Evolutionary conservation across 2,113 vertebrate genomes (phyloP).

Genomic region (Pedionomus torquatus): DNA sequence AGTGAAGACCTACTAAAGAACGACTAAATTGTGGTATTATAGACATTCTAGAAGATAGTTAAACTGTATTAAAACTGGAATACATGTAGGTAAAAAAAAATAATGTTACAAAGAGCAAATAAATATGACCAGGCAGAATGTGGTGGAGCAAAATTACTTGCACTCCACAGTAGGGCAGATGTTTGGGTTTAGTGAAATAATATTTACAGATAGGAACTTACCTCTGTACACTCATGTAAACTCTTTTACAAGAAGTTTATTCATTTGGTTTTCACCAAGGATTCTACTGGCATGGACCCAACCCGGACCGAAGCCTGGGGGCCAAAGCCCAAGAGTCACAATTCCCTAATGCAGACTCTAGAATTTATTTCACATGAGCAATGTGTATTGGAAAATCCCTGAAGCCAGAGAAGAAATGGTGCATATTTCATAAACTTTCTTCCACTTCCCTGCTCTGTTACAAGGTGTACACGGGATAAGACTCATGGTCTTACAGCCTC

Average conservation of each 20-base stretch:
- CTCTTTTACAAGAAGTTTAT: conserved; percentile 22
- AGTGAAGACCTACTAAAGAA: background rate
- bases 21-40: background rate
- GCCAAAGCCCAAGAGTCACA: background rate
- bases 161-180: background rate
- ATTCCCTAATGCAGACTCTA: background rate
- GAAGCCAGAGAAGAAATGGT: background rate
- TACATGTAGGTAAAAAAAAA: background rate
- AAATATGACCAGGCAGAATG: background rate
- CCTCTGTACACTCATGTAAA: background rate
- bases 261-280: background rate
- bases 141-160: background rate
- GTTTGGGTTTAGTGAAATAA: conserved; percentile 22
- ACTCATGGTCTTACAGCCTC: background rate
- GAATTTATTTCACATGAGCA: background rate
- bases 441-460: background rate
- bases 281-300: background rate
- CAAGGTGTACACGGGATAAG: background rate
- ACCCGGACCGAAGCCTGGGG: background rate
- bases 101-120: background rate
- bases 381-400: background rate
- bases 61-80: background rate
- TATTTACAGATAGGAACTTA: conserved; percentile 22
- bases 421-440: background rate
- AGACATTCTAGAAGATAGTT: background rate